Conservation (phyloP, 2,113 vertebrate genomes). For the Lichenostomus cassidix region DNA sequence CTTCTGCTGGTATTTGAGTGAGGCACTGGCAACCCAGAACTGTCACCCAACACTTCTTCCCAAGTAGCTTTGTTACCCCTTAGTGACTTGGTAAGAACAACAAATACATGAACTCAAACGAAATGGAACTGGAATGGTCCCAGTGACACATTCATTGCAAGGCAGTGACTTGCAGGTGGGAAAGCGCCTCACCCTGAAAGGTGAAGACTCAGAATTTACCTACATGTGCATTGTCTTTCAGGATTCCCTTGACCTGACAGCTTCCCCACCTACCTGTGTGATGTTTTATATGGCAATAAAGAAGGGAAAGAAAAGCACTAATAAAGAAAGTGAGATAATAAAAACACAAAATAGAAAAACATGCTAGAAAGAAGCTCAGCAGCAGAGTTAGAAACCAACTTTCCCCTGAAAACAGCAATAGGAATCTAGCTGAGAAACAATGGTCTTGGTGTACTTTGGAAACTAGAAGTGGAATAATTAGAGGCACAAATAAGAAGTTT, state of each 20-base stretch:
- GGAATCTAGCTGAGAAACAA: background rate
- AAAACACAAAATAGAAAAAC: background rate
- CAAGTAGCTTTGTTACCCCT: background rate
- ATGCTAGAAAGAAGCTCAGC: background rate
- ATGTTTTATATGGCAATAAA: background rate
- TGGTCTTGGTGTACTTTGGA: background rate
- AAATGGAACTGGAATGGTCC: background rate
- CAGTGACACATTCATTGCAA: background rate
- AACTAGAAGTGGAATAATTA: background rate
- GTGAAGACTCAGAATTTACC: background rate
- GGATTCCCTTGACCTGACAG: background rate
- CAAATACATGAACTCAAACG: background rate
- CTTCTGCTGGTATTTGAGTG: background rate
- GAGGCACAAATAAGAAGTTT: background rate
- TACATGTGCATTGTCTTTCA: fast-evolving
- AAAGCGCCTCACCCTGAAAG: background rate
- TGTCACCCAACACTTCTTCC: background rate
- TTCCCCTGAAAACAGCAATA: background rate
- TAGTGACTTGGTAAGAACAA: background rate
- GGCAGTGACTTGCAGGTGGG: background rate
- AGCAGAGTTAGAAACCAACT: background rate
- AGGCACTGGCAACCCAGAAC: background rate
- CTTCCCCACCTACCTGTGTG: background rate
- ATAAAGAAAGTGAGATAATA: background rate
- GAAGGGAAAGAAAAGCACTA: background rate